These are phyloP conservation scores for Acomys russatus DNA, from an alignment of 2,797 vertebrate genomes.

Conservation along the genomic window DNA sequence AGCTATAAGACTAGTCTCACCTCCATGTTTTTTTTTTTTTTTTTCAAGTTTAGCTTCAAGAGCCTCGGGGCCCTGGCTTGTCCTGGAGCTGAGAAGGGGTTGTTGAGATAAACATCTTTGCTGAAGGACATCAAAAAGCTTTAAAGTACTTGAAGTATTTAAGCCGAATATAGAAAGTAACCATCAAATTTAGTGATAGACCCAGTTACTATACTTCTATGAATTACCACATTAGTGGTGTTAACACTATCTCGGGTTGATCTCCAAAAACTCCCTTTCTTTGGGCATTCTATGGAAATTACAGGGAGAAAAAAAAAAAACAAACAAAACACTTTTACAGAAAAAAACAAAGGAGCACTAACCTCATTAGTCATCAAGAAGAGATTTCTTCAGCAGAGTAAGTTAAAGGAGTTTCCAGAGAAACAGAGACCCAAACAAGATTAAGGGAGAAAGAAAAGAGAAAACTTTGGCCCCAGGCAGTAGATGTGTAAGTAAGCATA, in stretches of 20 bases:
- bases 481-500: background rate
- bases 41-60: background rate
- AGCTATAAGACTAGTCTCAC: background rate
- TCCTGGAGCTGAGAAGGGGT: background rate
- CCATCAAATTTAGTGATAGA: background rate
- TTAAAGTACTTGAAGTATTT: constrained; percentile 47
- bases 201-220: background rate
- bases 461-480: background rate
- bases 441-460: constrained; percentile 12
- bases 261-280: background rate
- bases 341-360: background rate
- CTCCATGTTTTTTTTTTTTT: too few relatives aligned
- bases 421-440: constrained; percentile 3
- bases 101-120: background rate
- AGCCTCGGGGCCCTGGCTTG: too few relatives aligned
- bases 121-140: background rate
- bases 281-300: constrained; percentile 29
- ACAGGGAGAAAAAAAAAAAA: background rate
- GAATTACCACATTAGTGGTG: background rate
- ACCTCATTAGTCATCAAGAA: background rate
- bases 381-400: background rate
- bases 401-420: constrained; percentile 9
- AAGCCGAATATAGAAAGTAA: constrained; percentile 37
- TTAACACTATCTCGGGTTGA: constrained; percentile 19
- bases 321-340: background rate